Conservation (phyloP, 2,888 invertebrate genomes). For the Dendrolimus pini region DNA sequence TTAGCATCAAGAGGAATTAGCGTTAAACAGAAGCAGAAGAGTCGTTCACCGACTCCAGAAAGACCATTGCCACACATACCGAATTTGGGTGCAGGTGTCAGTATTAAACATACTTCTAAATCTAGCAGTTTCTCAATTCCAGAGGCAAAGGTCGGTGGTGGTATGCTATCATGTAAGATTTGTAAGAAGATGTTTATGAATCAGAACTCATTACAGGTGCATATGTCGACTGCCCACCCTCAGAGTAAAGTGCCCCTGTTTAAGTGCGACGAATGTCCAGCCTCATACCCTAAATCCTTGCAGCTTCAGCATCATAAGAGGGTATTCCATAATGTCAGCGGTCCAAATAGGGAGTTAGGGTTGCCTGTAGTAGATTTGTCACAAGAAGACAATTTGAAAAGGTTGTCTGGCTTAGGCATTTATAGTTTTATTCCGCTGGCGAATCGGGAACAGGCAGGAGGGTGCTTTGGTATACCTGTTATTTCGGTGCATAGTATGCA, state of each 20-base stretch:
- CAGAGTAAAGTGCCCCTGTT: constrained; percentile 58
- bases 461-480: constrained; percentile 83
- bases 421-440: constrained; percentile 85
- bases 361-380: constrained; percentile 85
- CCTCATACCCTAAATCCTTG: constrained; percentile 82
- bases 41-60: constrained; percentile 61
- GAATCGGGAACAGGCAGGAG: constrained; percentile 77
- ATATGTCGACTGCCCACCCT: constrained; percentile 59
- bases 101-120: constrained; percentile 71
- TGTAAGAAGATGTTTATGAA: constrained; percentile 69
- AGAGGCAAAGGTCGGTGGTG: constrained; percentile 58
- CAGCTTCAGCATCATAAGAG: constrained; percentile 80
- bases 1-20: constrained; percentile 87
- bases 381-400: constrained; percentile 79
- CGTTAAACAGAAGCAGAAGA: constrained; percentile 81
- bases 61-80: constrained; percentile 63
- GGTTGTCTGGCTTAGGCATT: constrained; percentile 81
- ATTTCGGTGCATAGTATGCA: constrained; percentile 80
- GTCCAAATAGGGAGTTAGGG: constrained; percentile 78
- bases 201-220: constrained; percentile 47
- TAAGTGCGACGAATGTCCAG: constrained; percentile 83
- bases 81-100: constrained; percentile 66
- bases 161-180: constrained; percentile 55
- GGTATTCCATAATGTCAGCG: constrained; percentile 62
- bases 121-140: constrained; percentile 61